These are phyloP conservation scores for Zootermopsis nevadensis DNA, from an alignment of 2,888 invertebrate species.

Conservation along the genomic window DNA sequence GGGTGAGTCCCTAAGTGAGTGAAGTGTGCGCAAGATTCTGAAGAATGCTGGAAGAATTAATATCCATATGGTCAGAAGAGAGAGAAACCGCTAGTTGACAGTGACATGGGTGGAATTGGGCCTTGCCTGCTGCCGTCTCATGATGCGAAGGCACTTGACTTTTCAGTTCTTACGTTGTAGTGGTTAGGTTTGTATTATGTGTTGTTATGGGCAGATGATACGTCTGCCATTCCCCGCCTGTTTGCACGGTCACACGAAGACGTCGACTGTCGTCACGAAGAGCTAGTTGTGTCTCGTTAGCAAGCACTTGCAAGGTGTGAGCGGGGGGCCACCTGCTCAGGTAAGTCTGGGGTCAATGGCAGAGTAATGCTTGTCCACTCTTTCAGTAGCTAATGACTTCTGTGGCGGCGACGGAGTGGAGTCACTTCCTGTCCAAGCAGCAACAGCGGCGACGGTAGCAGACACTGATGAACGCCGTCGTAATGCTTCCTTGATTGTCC, in stretches of 20 bases:
- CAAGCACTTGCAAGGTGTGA: not conserved
- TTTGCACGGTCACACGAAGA: constrained; percentile 22
- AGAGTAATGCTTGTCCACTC: constrained; percentile 52
- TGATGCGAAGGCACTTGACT: constrained; percentile 6
- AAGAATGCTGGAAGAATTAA: not conserved
- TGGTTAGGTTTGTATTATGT: constrained; percentile 5
- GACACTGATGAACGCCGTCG: constrained; percentile 52
- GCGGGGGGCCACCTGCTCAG: not conserved
- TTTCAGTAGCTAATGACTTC: constrained; percentile 47
- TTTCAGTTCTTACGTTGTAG: not conserved
- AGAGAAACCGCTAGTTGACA: not conserved
- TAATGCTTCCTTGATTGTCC: constrained; percentile 59
- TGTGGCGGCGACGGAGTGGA: constrained; percentile 34
- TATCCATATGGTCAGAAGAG: not conserved
- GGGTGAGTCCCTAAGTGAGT: not conserved
- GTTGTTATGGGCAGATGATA: constrained; percentile 28
- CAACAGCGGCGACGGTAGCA: constrained; percentile 3
- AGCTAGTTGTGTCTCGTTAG: constrained; percentile 8
- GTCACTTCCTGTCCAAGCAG: not conserved
- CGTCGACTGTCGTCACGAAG: not conserved
- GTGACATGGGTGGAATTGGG: not conserved
- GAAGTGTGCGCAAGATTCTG: not conserved
- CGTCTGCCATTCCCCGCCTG: not conserved
- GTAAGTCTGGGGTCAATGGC: constrained; percentile 31
- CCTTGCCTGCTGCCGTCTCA: constrained; percentile 20